These are phyloP conservation scores for Bursaphelenchus okinawaensis DNA, from an alignment of 2,888 invertebrate genomes.

Conservation along the genomic window DNA sequence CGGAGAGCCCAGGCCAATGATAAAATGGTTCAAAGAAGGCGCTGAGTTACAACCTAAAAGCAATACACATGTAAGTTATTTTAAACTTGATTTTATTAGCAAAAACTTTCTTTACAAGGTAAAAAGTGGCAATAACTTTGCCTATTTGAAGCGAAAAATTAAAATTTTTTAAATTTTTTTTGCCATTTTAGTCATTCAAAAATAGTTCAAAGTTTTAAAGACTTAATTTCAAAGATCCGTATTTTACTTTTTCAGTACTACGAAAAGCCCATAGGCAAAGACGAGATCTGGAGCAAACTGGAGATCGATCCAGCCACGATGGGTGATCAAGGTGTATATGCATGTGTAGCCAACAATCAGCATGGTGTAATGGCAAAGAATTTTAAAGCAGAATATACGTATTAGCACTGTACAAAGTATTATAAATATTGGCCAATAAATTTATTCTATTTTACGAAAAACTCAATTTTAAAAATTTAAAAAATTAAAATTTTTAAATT, in stretches of 20 bases:
- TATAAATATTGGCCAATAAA: no score
- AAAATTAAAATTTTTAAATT: no score
- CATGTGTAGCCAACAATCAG: conserved; percentile 56
- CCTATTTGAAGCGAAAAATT: conserved; percentile 37
- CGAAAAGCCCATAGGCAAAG: conserved; percentile 47
- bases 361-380: conserved; percentile 57
- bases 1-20: conserved; percentile 81
- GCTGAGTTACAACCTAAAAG: conserved; percentile 72
- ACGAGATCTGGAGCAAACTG: conserved; percentile 54
- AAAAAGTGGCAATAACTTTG: not conserved
- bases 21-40: conserved; percentile 92
- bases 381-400: conserved; percentile 56
- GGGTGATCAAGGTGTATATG: conserved; percentile 54
- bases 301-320: conserved; percentile 57
- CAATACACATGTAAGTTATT: conserved; percentile 48
- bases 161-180: no score
- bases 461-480: no score
- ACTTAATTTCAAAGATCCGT: not conserved
- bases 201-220: not conserved
- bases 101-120: no score
- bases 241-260: conserved; percentile 49
- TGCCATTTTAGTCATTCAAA: not conserved
- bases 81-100: conserved; percentile 32
- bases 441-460: no score
- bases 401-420: no score